Conservation (phyloP, 2,888 invertebrate species). For the Platycheirus albimanus region DNA sequence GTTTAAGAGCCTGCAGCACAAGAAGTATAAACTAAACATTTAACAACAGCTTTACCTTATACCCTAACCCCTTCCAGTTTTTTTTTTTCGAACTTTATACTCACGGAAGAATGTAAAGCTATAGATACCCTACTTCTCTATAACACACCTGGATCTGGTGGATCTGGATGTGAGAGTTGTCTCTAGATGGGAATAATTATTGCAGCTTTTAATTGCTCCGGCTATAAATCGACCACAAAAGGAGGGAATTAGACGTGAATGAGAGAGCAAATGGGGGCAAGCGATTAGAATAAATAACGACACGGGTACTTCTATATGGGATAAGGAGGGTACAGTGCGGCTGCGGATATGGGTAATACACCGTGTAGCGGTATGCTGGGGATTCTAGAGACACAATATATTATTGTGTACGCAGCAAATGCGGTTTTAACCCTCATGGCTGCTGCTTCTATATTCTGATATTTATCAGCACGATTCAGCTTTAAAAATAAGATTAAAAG, state of each 20-base stretch:
- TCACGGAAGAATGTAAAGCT: too few species aligned
- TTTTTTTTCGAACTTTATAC: too few species aligned
- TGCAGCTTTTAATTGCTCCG: constrained; percentile 66
- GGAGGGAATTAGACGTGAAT: constrained; percentile 44
- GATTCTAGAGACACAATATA: constrained; percentile 28
- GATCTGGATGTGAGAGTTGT: constrained; percentile 30
- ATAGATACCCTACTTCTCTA: too few species aligned
- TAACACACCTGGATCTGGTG: too few species aligned
- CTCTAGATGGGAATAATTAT: constrained; percentile 60
- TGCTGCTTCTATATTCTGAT: constrained; percentile 7
- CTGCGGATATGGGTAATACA: neutral
- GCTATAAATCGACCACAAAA: constrained; percentile 71
- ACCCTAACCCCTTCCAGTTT: too few species aligned
- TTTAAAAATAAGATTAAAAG: constrained; percentile 25
- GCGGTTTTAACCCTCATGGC: constrained; percentile 29
- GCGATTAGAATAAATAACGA: constrained; percentile 42
- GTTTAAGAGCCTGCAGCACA: constrained; percentile 13
- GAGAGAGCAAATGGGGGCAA: constrained; percentile 38
- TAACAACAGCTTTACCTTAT: constrained; percentile 3
- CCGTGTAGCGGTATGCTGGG: constrained; percentile 5
- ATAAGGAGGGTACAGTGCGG: too few species aligned
- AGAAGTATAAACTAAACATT: constrained; percentile 25
- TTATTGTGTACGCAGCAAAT: constrained; percentile 23
- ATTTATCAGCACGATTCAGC: constrained; percentile 4
- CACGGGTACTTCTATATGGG: neutral